Evolutionary conservation across 2,113 vertebrate species (phyloP).

Genomic region (Myrmecophaga tridactyla): DNA sequence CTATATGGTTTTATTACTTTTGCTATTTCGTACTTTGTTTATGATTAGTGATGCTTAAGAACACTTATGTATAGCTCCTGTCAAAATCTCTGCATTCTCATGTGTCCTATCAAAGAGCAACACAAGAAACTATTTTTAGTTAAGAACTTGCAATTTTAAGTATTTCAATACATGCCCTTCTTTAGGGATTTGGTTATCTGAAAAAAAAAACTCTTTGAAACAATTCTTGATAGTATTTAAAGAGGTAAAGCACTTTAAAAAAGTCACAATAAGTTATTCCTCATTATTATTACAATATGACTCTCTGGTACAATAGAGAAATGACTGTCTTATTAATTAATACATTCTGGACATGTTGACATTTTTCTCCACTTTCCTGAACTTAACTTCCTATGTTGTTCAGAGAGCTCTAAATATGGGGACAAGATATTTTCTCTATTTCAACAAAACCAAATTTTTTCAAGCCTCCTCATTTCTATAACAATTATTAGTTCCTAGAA

Average conservation of each 20-base stretch:
- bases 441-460: background rate
- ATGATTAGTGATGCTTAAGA: background rate
- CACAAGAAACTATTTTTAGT: background rate
- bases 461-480: background rate
- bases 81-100: background rate
- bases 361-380: background rate
- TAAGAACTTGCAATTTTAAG: background rate
- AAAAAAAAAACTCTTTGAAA: slow-evolving; percentile 9
- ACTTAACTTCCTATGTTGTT: background rate
- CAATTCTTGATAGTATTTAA: background rate
- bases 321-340: background rate
- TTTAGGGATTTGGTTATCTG: background rate
- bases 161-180: background rate
- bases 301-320: background rate
- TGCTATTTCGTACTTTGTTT: background rate
- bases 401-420: background rate
- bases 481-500: background rate
- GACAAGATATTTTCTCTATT: background rate
- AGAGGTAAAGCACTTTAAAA: background rate
- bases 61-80: background rate
- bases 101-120: background rate
- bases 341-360: background rate
- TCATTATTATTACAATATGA: background rate
- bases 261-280: background rate
- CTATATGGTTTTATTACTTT: background rate